These are phyloP conservation scores for Resseliella maxima DNA, from an alignment of 2,888 invertebrate genomes.

Conservation along the genomic window DNA sequence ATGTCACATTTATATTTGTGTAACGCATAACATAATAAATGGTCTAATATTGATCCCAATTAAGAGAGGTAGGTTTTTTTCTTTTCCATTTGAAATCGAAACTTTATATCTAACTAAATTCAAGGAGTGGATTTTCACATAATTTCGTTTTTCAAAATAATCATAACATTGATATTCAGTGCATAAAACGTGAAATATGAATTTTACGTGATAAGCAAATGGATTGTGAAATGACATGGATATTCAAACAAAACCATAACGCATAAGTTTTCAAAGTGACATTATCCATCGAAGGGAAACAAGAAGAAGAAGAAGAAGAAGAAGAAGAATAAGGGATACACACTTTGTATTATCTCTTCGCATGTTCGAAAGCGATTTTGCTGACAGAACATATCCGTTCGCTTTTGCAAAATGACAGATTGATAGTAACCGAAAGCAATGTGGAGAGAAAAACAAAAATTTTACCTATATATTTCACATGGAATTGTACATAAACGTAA, in stretches of 20 bases:
- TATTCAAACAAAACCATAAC: background rate
- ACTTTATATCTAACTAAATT: no score
- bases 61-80: no score
- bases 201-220: background rate
- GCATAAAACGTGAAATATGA: constrained; percentile 4
- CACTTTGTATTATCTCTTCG: background rate
- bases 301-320: background rate
- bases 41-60: no score
- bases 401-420: background rate
- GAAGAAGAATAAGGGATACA: background rate
- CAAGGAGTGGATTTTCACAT: background rate
- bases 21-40: no score
- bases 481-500: background rate
- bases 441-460: no score
- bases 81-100: no score
- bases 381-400: background rate
- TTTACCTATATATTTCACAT: background rate
- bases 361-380: background rate
- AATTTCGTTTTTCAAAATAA: background rate
- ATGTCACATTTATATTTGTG: no score
- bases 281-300: background rate
- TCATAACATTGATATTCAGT: background rate
- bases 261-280: background rate
- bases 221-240: background rate
- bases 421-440: background rate